Evolutionary conservation across 1,140 invertebrate genomes (phyloP), one percentile per base, ranked within the genome.

Genomic region (Drosophila ironensis): DNA sequence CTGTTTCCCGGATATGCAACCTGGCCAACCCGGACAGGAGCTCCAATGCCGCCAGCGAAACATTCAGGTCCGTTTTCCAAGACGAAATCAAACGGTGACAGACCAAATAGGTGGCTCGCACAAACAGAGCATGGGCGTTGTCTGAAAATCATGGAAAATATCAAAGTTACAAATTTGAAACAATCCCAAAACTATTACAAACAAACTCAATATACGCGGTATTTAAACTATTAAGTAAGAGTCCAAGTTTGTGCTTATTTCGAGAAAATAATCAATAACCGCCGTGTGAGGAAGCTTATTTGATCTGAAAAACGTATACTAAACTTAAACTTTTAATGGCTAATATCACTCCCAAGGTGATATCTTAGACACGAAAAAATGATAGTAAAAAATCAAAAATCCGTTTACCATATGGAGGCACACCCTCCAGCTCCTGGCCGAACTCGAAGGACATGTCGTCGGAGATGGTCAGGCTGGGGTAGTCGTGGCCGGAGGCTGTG

Each of bases 1-100:
- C 95, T 91, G 96, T 95, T 90, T 96, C 95, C 28, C 94, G 93
- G 56, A 97, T 95, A 50, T 95, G 94, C 1, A 97, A 93, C 78
- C 96, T 94, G 14, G 97, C 97, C 9, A 99, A 91, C 12, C 97
- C 97, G 9, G 96, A 95, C 0, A 99, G 90, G 27, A 99, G 92
- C 90, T 99, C 98, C 48, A 99, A 91, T 0, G 97, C 98, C 3
- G 98, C 97, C 30, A 99, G 90, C 0, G 97, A 98, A 8, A 98
- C 95, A 89, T 97, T 98, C n/a, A 98, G 90, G 91, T 99, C 98
- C 1, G 95, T 94, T 91, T 98, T 98, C 98, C 97, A 99, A 0
- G 97, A 97, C 0, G 97, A 97, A 81, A 98, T 98, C 19, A 98
- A 91, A 28, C 97, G 93, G 90, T 98, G 97, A 88, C 97, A 98